Evolutionary conservation across 2,797 vertebrate species (phyloP), one percentile per base, ranked within the genome.

Genomic region (Falco biarmicus): DNA sequence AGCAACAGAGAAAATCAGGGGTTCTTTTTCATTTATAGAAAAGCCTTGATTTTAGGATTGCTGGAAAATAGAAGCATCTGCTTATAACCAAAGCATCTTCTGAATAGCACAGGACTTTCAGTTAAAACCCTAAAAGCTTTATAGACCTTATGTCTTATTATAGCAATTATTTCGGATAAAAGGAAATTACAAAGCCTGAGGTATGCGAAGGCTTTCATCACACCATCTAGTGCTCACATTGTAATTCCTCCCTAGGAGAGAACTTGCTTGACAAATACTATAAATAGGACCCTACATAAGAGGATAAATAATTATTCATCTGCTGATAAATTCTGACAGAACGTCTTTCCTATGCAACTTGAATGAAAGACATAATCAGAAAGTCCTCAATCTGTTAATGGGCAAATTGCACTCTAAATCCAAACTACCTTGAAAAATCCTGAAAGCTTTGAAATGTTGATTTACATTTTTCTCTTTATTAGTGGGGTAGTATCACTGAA

Each of bases 311-410:
- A 92, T 87, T 89, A 84, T 74, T 93, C 76, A 80, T 81, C 84
- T 81, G 47, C 60, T 88, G 75, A 89, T 91, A 77, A 95, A 89
- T 92, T 92, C 77, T 93, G 77, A 80, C 78, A 87, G 71, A 94
- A 56, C 61, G 50, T 78, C 75, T 73, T 95, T 88, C 68, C 70
- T 80, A 28, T 50, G 41, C 56, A 95, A 71, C 45, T 80, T 84
- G 56, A 91, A 43, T 83, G 76, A 93, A 90, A 87, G 70, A 84
- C 76, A 59, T 84, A 65, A 93, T 90, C 88, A 93, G 73, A 68
- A 93, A 71, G 61, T 76, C 63, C 82, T 92, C 93, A 64, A 95
- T 91, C 78, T 87, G 59, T 64, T 94, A 95, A 94, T 54, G 28
- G 66, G 43, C 63, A 89, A 92, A 92, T 24, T 64, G 13, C 83